Evolutionary conservation across 2,113 vertebrate genomes (phyloP).

Genomic region (Hypanus sabinus): DNA sequence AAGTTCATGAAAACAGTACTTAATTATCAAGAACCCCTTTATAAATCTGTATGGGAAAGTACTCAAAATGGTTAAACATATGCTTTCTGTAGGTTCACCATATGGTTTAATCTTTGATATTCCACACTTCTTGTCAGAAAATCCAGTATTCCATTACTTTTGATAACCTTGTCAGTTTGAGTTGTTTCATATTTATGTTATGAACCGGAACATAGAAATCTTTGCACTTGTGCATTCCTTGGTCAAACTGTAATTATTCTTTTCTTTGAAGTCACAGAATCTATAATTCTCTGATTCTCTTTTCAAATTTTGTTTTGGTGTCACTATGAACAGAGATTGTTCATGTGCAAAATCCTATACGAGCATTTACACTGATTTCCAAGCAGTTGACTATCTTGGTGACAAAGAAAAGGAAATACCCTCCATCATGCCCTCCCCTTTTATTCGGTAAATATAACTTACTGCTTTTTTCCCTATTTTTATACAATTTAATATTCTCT

Average conservation of each 20-base stretch:
- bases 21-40: not conserved
- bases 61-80: not conserved
- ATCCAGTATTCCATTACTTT: not conserved
- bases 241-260: not conserved
- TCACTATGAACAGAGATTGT: not conserved
- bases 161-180: not conserved
- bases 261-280: not conserved
- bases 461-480: not conserved
- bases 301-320: too few relatives aligned
- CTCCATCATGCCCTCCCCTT: not conserved
- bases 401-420: not conserved
- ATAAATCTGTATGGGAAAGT: not conserved
- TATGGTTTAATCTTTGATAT: not conserved
- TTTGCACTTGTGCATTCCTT: too few relatives aligned
- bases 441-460: not conserved
- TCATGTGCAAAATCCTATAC: not conserved
- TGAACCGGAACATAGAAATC: not conserved
- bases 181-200: not conserved
- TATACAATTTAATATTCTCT: not conserved
- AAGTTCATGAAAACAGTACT: not conserved
- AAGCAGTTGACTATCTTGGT: not conserved
- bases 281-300: too few relatives aligned
- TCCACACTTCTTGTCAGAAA: not conserved
- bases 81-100: not conserved
- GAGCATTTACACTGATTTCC: not conserved